Conservation (phyloP, 1,140 invertebrate species). For the Belonocnema kinseyi region DNA sequence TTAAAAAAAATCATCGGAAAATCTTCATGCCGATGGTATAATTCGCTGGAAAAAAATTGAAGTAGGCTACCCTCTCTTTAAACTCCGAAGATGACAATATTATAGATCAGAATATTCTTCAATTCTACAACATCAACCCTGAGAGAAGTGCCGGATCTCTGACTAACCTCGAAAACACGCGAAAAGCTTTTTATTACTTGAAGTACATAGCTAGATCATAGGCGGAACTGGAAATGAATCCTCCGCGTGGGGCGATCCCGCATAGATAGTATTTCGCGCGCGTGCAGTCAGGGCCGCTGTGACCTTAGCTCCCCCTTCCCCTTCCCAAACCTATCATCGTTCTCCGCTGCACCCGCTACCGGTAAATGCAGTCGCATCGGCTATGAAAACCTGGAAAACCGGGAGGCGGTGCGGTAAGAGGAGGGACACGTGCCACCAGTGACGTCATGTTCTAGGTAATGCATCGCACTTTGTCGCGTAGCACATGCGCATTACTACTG, state of each 20-base stretch:
- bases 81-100: neutral
- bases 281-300: constrained; percentile 74
- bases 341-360: constrained; percentile 50
- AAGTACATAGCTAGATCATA: constrained; percentile 36
- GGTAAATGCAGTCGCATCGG: constrained; percentile 39
- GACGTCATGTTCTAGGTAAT: constrained; percentile 69
- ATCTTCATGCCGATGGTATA: too few species aligned
- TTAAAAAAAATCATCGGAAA: too few species aligned
- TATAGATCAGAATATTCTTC: too few species aligned
- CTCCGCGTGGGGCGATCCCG: constrained; percentile 56
- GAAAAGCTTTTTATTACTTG: constrained; percentile 35
- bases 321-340: constrained; percentile 34
- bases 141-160: neutral
- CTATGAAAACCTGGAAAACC: constrained; percentile 39
- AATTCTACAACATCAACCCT: too few species aligned
- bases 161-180: constrained; percentile 35
- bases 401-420: constrained; percentile 52
- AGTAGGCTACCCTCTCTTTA: neutral
- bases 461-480: constrained; percentile 52
- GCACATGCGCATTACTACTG: constrained; percentile 48
- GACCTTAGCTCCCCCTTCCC: constrained; percentile 67
- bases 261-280: constrained; percentile 69
- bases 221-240: constrained; percentile 71
- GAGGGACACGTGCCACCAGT: constrained; percentile 67
- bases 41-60: too few species aligned